Conservation (phyloP, 2,797 vertebrate genomes). For the Jordanella pulchra region DNA sequence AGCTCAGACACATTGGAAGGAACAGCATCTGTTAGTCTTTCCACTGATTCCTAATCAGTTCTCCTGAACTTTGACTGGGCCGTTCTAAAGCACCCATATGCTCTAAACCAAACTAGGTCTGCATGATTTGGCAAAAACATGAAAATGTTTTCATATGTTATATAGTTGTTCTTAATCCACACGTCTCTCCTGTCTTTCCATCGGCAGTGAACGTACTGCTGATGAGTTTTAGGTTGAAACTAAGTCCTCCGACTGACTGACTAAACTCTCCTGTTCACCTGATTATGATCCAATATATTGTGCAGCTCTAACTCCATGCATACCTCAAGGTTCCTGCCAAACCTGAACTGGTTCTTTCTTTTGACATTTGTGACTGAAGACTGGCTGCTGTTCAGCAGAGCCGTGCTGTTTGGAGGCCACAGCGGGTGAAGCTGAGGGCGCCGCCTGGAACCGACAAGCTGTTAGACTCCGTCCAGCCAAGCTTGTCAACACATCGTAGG, state of each 20-base stretch:
- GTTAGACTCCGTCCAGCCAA: conserved; percentile 48
- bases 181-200: too few relatives aligned
- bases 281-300: too few relatives aligned
- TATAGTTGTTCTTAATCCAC: too few relatives aligned
- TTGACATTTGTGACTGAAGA: conserved; percentile 5
- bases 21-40: background rate
- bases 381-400: conserved; percentile 15
- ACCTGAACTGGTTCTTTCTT: background rate
- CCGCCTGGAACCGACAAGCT: conserved; percentile 53
- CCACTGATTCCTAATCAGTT: background rate
- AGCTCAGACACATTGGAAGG: background rate
- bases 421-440: conserved; percentile 51
- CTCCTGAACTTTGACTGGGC: background rate
- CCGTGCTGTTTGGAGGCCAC: conserved; percentile 37
- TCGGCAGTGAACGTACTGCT: too few relatives aligned
- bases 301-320: background rate
- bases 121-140: too few relatives aligned
- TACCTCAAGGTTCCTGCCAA: background rate
- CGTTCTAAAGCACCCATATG: background rate
- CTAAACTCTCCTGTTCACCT: too few relatives aligned
- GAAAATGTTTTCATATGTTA: too few relatives aligned
- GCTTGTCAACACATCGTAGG: conserved; percentile 35
- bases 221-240: too few relatives aligned
- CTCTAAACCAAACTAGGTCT: too few relatives aligned
- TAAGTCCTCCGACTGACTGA: too few relatives aligned